Evolutionary conservation across 2,113 vertebrate genomes (phyloP).

Genomic region (Psilopogon haemacephalus): DNA sequence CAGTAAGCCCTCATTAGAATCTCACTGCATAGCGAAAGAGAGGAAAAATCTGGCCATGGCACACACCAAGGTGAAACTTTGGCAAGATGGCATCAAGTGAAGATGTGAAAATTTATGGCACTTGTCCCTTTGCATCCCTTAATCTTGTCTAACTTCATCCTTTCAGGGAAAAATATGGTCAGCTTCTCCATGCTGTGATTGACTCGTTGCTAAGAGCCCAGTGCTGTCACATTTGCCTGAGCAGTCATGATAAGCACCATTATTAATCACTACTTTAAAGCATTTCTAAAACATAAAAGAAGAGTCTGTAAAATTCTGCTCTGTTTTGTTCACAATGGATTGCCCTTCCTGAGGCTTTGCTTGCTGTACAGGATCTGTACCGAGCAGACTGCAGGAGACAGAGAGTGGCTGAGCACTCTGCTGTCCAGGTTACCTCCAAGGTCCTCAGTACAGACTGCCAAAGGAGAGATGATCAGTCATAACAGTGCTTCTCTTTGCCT

Average conservation of each 20-base stretch:
- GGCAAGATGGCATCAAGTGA: not conserved
- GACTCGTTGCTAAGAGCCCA: not conserved
- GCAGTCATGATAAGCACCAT: not conserved
- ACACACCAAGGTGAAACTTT: not conserved
- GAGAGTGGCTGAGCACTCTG: not conserved
- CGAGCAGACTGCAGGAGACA: not conserved
- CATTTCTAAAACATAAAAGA: not conserved
- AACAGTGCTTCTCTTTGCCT: not conserved
- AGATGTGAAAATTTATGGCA: not conserved
- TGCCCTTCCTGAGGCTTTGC: not conserved
- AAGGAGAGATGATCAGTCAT: not conserved
- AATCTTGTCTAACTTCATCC: not conserved
- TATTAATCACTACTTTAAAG: constrained; percentile 12
- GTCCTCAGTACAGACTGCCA: not conserved
- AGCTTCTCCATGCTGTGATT: not conserved
- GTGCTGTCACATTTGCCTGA: constrained; percentile 7
- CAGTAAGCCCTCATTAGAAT: not conserved
- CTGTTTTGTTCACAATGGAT: not conserved
- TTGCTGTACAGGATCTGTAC: not conserved
- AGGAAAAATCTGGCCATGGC: not conserved
- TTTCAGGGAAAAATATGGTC: not conserved
- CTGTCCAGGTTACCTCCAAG: not conserved
- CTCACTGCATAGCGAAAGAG: not conserved
- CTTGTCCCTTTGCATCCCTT: not conserved
- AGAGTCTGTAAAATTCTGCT: not conserved